Base-by-base conservation (phyloP, 2,888 invertebrate species). In the Lamellibrachia satsuma region DNA sequence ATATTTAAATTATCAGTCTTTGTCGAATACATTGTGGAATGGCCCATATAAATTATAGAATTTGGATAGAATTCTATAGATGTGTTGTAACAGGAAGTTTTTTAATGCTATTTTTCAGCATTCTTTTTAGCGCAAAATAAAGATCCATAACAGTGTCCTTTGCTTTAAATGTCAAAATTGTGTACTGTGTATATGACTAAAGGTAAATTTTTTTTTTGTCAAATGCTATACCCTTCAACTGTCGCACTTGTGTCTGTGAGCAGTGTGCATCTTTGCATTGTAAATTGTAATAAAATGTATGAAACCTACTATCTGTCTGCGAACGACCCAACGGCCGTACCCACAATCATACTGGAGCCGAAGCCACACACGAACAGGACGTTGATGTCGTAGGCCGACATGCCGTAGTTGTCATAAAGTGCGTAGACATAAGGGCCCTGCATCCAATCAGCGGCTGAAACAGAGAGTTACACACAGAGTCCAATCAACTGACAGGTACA, bases 391-490 rank as follows among this genome's bases (percentile, higher is more conserved):
- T 96, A 96, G 91, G 96, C 95, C 11, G 96, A 95, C 97, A 97
- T 97, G 6, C 96, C 96, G 94, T 97, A 97, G 94, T 96, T 96
- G 91, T 97, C 96, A 94, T 97, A 97, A 92, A 97, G 95, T 3
- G 97, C 97, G 94, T 97, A 97, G 55, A 97, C 97, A 95, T 97
- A 97, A 0, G 97, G 97, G 0, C 97, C 97, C 94, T 97, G 97
- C 75, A 97, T 95, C 97, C 97, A 97, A 94, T 97, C 97, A 9
- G 97, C 97, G 90, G 96, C 97, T 97, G 95, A 93, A 96, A 96
- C 52, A 93, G 90, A 93, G 60, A 90, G 57, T 90, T 39, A 90
- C 7, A 15, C 90, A 93, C 52, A 51, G 22, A 27, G 27, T 52
- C 52, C 9, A 55, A 39, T 39, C 39, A 9, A 55, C 55, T 55